Conservation (phyloP, 2,888 invertebrate genomes). For the Caenorhabditis panamensis region DNA sequence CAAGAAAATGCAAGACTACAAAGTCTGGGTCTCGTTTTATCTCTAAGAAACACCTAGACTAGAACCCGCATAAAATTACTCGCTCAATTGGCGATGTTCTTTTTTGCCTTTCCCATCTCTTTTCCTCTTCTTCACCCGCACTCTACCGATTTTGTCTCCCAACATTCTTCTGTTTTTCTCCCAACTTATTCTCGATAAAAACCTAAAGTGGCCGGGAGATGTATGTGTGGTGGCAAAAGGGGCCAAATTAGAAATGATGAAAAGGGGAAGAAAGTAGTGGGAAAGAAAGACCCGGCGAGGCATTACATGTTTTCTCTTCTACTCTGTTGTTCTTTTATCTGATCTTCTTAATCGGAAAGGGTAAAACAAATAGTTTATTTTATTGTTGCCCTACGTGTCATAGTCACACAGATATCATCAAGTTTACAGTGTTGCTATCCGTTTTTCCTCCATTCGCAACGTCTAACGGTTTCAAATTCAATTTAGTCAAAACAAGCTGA, state of each 20-base stretch:
- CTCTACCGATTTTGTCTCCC: slow-evolving; percentile 1
- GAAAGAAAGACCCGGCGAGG: slow-evolving; percentile 16
- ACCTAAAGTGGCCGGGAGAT: slow-evolving; percentile 16
- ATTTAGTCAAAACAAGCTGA: not conserved
- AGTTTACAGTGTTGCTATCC: no score
- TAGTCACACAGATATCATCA: slow-evolving; percentile 32
- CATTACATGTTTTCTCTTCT: slow-evolving; percentile 42
- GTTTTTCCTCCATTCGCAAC: no score
- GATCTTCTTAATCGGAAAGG: slow-evolving; percentile 50
- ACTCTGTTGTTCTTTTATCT: slow-evolving; percentile 40
- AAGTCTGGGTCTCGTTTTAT: not conserved
- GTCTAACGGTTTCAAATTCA: no score
- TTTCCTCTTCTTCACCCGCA: not conserved
- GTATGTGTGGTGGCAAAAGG: slow-evolving; percentile 3
- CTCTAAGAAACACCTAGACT: slow-evolving; percentile 8
- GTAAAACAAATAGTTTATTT: slow-evolving; percentile 55
- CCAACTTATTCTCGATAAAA: slow-evolving; percentile 33
- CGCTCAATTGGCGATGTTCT: slow-evolving; percentile 44
- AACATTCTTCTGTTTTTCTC: slow-evolving; percentile 10
- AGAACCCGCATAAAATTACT: slow-evolving; percentile 4
- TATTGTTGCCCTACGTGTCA: slow-evolving; percentile 36
- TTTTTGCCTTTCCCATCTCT: not conserved
- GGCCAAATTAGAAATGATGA: slow-evolving; percentile 35
- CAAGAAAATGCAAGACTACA: not conserved
- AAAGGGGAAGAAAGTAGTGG: slow-evolving; percentile 32